A percentile compares a stretch with the other conserved stretches of the same genome.
Evolutionary conservation across 2,888 invertebrate genomes (phyloP).

Genomic region (Polia nebulosa): DNA sequence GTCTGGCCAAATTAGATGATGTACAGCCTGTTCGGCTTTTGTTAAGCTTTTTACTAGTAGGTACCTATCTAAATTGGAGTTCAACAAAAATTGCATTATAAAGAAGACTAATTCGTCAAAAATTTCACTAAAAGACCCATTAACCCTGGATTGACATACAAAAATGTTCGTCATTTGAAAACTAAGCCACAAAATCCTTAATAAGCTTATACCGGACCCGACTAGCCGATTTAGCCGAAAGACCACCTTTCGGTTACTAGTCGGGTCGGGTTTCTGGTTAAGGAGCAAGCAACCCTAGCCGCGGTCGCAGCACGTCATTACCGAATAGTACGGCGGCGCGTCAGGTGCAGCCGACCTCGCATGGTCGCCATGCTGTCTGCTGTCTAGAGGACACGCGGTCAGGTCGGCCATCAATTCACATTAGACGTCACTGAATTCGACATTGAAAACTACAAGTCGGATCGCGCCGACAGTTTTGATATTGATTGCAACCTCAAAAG

Average conservation of each 20-base stretch:
- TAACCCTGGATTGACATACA: background rate
- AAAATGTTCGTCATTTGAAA: background rate
- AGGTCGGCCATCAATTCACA: slow-evolving; percentile 67
- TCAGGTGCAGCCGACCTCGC: slow-evolving; percentile 74
- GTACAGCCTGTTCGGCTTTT: background rate
- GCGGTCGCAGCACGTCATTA: slow-evolving; percentile 45
- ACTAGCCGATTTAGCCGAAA: no score
- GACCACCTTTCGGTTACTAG: background rate
- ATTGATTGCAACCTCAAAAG: slow-evolving; percentile 3
- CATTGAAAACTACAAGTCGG: slow-evolving; percentile 43
- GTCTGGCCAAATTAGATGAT: background rate
- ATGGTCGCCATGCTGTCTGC: slow-evolving; percentile 79
- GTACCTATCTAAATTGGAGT: no score
- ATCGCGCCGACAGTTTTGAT: slow-evolving; percentile 8
- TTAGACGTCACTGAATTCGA: slow-evolving; percentile 59
- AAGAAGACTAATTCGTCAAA: no score
- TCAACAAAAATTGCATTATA: no score
- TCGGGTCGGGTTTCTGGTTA: background rate
- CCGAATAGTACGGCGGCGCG: slow-evolving; percentile 53
- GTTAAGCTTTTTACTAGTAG: background rate
- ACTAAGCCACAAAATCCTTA: background rate
- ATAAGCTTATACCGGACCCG: background rate
- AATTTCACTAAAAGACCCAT: background rate
- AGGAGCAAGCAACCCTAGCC: slow-evolving; percentile 2
- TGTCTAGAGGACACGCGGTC: slow-evolving; percentile 82